phyloP scores from a whole-genome alignment of 2,113 vertebrate genomes.

The Melanerpes aurifrons region DNA sequence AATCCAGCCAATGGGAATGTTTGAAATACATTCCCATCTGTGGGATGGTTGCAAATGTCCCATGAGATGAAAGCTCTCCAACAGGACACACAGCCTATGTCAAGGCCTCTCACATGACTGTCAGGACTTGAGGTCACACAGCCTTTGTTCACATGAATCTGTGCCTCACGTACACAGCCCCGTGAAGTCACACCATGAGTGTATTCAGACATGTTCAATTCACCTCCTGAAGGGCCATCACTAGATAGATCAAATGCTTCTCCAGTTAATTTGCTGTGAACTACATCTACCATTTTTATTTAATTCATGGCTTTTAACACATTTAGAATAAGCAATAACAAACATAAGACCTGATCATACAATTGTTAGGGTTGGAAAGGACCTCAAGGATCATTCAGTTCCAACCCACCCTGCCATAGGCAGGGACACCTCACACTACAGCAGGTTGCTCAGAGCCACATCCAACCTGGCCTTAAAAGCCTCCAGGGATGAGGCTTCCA shows the following conservation, averaged over 20 bases:
- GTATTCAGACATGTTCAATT: fast-evolving
- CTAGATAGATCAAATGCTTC: not conserved
- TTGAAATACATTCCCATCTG: not conserved
- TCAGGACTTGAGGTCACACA: not conserved
- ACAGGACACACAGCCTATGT: fast-evolving
- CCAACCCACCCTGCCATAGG: too few relatives aligned
- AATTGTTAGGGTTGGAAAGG: too few relatives aligned
- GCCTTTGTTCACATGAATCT: not conserved
- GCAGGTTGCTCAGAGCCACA: too few relatives aligned
- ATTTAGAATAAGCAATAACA: not conserved
- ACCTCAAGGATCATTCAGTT: too few relatives aligned
- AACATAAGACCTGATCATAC: not conserved
- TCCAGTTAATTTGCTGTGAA: not conserved
- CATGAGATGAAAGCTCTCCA: not conserved
- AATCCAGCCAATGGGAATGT: not conserved
- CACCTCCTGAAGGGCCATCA: too few relatives aligned
- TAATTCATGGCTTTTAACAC: not conserved
- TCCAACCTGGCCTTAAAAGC: too few relatives aligned
- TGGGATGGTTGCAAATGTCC: not conserved
- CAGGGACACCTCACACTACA: too few relatives aligned
- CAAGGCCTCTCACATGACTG: not conserved
- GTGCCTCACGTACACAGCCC: not conserved
- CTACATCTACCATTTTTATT: not conserved
- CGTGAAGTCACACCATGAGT: fast-evolving
- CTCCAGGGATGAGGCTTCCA: too few relatives aligned